These are phyloP conservation scores for Kryptolebias ocellatus DNA, from an alignment of 2,797 vertebrate genomes.

Conservation along the genomic window DNA sequence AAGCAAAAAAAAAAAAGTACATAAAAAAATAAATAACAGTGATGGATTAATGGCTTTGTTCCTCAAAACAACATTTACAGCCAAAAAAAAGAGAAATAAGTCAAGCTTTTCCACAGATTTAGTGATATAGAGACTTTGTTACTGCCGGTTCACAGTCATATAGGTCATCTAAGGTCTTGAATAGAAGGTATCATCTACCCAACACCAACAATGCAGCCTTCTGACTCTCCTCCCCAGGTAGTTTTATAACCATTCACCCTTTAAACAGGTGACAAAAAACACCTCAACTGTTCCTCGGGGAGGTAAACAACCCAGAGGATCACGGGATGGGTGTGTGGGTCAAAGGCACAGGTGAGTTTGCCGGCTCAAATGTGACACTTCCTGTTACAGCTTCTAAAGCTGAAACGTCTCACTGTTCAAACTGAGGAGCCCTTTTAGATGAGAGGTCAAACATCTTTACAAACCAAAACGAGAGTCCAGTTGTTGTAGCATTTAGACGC, in stretches of 20 bases:
- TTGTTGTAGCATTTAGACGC: too few species aligned
- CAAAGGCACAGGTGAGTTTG: background rate
- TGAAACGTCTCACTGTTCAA: background rate
- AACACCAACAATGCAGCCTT: background rate
- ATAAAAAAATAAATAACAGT: too few species aligned
- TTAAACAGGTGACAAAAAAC: conserved; percentile 1
- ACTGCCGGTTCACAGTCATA: background rate
- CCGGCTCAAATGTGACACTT: background rate
- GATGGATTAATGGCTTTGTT: background rate
- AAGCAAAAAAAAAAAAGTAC: too few species aligned
- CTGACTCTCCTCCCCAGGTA: background rate
- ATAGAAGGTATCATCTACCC: background rate
- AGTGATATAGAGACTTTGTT: background rate
- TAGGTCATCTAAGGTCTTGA: background rate
- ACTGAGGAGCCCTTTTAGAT: too few species aligned
- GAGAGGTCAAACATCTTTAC: background rate
- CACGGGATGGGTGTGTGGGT: background rate
- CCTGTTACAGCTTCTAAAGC: background rate
- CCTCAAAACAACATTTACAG: background rate
- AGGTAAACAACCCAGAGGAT: background rate
- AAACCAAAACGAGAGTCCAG: background rate
- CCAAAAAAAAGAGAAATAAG: background rate
- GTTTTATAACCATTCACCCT: background rate
- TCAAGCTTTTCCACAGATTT: background rate
- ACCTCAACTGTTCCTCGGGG: background rate